Evolutionary conservation across 2,797 vertebrate species (phyloP).

Genomic region (Zenarchopterus dispar): DNA sequence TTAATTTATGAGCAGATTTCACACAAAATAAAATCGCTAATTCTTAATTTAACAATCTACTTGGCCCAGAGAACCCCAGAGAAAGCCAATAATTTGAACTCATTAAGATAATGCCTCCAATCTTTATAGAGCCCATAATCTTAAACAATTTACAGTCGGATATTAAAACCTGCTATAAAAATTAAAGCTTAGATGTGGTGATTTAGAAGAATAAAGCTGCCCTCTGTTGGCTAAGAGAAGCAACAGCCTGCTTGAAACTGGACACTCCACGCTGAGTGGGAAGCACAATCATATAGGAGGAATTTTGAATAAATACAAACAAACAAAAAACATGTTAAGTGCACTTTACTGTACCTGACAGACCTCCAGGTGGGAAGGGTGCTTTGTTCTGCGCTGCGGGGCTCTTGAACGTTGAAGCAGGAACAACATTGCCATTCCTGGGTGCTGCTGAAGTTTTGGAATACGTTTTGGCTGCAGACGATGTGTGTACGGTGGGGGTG

Average conservation of each 20-base stretch:
- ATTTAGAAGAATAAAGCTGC: conserved; percentile 41
- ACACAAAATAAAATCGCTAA: conserved; percentile 58
- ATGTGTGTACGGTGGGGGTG: conserved; percentile 56
- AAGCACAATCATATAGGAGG: neutral
- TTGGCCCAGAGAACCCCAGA: conserved; percentile 53
- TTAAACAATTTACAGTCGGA: conserved; percentile 52
- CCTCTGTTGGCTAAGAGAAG: conserved; percentile 52
- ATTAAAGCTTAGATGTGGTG: conserved; percentile 9
- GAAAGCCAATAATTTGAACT: conserved; percentile 58
- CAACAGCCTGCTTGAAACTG: conserved; percentile 19
- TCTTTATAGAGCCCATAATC: conserved; percentile 68
- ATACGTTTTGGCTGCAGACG: conserved; percentile 71
- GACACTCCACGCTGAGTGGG: neutral
- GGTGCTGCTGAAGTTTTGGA: conserved; percentile 66
- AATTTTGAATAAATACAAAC: neutral
- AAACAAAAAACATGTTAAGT: neutral
- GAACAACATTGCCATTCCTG: conserved; percentile 62
- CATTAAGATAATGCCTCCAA: conserved; percentile 66
- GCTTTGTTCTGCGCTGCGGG: conserved; percentile 66
- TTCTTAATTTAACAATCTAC: conserved; percentile 66
- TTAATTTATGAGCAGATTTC: conserved; percentile 52
- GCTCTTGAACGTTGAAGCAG: conserved; percentile 79
- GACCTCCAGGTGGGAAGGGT: conserved; percentile 75
- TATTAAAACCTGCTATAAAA: conserved; percentile 53
- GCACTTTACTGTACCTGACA: conserved; percentile 80